Base-by-base conservation (phyloP, 2,113 vertebrate species). In the Dasyornis broadbenti region DNA sequence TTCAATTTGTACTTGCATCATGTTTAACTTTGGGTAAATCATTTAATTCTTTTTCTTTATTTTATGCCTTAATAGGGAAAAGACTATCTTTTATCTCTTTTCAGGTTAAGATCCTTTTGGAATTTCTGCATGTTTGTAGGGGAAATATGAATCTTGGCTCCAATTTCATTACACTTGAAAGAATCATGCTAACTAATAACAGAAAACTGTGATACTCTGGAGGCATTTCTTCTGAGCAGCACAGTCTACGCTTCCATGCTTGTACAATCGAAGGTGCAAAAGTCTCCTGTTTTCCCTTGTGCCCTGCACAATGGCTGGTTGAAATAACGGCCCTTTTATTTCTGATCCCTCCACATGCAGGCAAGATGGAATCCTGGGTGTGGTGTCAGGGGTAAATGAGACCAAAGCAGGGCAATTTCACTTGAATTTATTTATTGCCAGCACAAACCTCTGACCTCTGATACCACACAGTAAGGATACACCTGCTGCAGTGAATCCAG, bases 171-270 rank as follows among this genome's bases (percentile, higher is more conserved):
- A 24, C 3, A 7, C 9, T 49, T 71, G 24, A 13, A 53, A 71
- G 23, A 47, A 1, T 44, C 3, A 5, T 0, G 6, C 17, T 87
- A 60, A 73, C 13, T 63, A 50, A 31, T 70, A 80, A 31, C 9
- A 47, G 31, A 50, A 85, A 47, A 39, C 0, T 6, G 0, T 4
- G 7, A 24, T 84, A 7, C 13, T 79, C 27, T 64, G 12, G 17
- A 26, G 26, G 12, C 8, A 18, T 40, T 68, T 79, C 28, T 77
- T 61, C 47, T 60, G 47, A 59, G 30, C 44, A 71, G 42, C 10
- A 12, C 10, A 39, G 10, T 31, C 22, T 35, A 6, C 3, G 4
- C 12, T 47, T n/a, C 26, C 15, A 11, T 0, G 2, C 26, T 81
- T 75, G 11, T 50, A 39, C 7, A 15, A 26, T 18, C 16, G 9